Evolutionary conservation across 2,888 invertebrate genomes (phyloP).

Genomic region (Drosophila stalkeri): DNA sequence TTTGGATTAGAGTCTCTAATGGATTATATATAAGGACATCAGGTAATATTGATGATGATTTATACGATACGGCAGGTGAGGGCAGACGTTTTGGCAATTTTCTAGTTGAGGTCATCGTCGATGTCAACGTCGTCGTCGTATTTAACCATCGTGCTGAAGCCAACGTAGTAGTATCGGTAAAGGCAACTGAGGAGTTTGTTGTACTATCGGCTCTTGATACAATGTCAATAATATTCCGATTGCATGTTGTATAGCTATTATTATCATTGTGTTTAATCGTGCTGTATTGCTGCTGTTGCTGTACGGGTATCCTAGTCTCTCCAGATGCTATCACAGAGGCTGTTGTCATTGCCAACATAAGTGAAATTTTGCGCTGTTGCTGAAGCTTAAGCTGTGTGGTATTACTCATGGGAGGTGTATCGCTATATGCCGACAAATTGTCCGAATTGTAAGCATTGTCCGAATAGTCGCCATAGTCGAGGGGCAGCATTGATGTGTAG

Average conservation of each 20-base stretch:
- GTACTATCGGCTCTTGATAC: not conserved
- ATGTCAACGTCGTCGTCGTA: slow-evolving; percentile 6
- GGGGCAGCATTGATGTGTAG: slow-evolving; percentile 80
- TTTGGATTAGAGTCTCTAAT: slow-evolving; percentile 15
- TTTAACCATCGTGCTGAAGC: slow-evolving; percentile 41
- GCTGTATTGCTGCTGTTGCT: slow-evolving; percentile 23
- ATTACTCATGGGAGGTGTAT: slow-evolving; percentile 61
- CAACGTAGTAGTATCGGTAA: slow-evolving; percentile 32
- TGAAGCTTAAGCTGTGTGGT: slow-evolving; percentile 57
- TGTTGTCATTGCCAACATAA: slow-evolving; percentile 82
- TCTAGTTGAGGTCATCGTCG: slow-evolving; percentile 53
- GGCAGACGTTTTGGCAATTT: slow-evolving; percentile 82
- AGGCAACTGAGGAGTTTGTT: slow-evolving; percentile 14
- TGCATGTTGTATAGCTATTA: slow-evolving; percentile 10
- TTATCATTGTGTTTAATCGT: slow-evolving; percentile 25
- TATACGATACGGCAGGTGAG: slow-evolving; percentile 55
- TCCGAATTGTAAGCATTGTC: slow-evolving; percentile 85
- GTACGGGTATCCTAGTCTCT: slow-evolving; percentile 77
- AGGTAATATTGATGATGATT: slow-evolving; percentile 23
- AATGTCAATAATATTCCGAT: slow-evolving; percentile 10
- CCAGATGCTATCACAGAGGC: slow-evolving; percentile 83
- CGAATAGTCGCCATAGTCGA: slow-evolving; percentile 89
- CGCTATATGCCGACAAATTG: slow-evolving; percentile 76
- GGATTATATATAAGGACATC: slow-evolving; percentile 11
- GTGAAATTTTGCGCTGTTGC: slow-evolving; percentile 73